Base-by-base conservation (phyloP, 2,888 invertebrate species). In the Entomobrya proxima region DNA sequence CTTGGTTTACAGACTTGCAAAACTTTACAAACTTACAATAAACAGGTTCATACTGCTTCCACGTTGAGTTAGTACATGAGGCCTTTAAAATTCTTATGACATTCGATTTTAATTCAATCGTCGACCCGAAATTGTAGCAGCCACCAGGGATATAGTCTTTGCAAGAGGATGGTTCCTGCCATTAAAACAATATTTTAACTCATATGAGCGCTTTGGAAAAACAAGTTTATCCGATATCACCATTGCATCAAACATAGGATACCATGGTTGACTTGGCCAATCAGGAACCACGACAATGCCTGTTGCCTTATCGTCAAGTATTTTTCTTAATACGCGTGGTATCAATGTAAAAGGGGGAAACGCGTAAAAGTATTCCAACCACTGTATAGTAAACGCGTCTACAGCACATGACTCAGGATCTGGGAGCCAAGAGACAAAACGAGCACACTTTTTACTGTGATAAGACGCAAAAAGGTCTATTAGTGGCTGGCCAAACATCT, bases 31-130 rank as follows among this genome's bases (percentile, higher is more conserved):
- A n/a, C n/a, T 47, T 44, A 50, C 58, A 0, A 86, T 13, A 2
- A 18, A 55, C n/a, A 0, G 27, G 5, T 0, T 83, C 32, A 69
- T 87, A 84, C 37, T 84, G 84, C n/a, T 84, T 67, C 40, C 77
- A 58, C 6, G 78, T 84, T 6, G 44, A 37, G n/a, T 55, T n/a
- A 2, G 78, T n/a, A 3, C 50, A 58, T 0, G 77, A 84, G 5
- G 1, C n/a, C 13, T 83, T 37, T n/a, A 76, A 11, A 0, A 64
- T 9, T 27, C 3, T n/a, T 18, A 7, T 15, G 1, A 52, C 11
- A 0, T 24, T 40, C n/a, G 4, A n/a, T 9, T 27, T 15, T 35
- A 13, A 24, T 2, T 6, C 13, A 2, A n/a, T 1, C 13, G 1
- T 13, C 27, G 3, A 3, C 37, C 84, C 21, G 47, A 72, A 40